A percentile compares a stretch with the other conserved stretches of the same genome.
phyloP scores from a whole-genome alignment of 2,113 vertebrate genomes.

The Aegithalos caudatus region DNA sequence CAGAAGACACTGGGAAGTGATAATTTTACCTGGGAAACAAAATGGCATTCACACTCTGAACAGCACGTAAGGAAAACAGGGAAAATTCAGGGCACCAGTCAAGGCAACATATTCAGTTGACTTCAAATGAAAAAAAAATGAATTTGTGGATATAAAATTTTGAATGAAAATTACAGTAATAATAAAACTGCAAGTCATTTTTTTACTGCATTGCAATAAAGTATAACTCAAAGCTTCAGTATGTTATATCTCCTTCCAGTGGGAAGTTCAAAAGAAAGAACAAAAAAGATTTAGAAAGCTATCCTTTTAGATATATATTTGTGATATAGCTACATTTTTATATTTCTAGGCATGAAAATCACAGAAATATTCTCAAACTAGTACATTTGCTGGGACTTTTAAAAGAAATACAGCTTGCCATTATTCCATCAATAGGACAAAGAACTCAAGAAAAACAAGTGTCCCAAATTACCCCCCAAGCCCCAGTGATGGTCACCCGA shows the following conservation, averaged over 20 bases:
- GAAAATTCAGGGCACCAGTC: background rate
- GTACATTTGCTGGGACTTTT: background rate
- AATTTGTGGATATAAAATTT: background rate
- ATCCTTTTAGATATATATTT: background rate
- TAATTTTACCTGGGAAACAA: background rate
- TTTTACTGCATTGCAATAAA: background rate
- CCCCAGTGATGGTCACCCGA: background rate
- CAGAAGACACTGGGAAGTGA: background rate
- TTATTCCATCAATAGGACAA: background rate
- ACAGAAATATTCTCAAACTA: background rate
- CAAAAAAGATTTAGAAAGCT: background rate
- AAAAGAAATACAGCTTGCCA: background rate
- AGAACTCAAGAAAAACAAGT: background rate
- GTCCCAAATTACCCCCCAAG: background rate
- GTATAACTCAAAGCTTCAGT: background rate
- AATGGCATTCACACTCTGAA: background rate
- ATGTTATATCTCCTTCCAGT: background rate
- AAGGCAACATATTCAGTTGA: background rate
- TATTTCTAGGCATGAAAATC: background rate
- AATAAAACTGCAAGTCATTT: background rate
- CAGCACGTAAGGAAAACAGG: background rate
- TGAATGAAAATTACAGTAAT: background rate
- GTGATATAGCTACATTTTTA: background rate
- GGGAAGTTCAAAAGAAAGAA: background rate
- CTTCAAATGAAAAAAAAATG: background rate